Evolutionary conservation across 2,113 vertebrate species (phyloP).

Genomic region (Anhinga rufa): DNA sequence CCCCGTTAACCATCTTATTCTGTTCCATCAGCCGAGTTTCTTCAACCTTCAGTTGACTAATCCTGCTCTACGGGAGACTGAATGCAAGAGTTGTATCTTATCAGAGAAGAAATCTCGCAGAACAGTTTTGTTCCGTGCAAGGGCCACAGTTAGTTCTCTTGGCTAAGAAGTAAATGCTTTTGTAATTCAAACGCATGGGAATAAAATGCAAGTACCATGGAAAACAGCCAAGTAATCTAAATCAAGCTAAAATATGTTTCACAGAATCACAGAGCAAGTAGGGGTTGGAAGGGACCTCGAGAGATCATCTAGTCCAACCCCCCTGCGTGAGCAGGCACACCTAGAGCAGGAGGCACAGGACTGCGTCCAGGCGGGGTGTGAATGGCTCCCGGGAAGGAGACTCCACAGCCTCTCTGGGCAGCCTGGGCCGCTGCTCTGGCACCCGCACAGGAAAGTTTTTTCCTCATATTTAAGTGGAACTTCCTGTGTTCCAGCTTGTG

Average conservation of each 20-base stretch:
- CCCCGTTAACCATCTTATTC: background rate
- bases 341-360: too few relatives aligned
- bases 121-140: background rate
- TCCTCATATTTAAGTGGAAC: too few relatives aligned
- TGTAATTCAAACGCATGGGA: accelerated
- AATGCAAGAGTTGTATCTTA: background rate
- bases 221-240: background rate
- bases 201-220: background rate
- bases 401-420: too few relatives aligned
- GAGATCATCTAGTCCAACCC: too few relatives aligned
- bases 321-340: too few relatives aligned
- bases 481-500: too few relatives aligned
- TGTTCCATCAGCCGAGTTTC: background rate
- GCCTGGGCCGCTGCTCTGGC: too few relatives aligned
- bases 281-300: too few relatives aligned
- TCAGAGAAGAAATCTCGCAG: background rate
- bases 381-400: too few relatives aligned
- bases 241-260: background rate
- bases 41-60: background rate
- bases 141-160: background rate
- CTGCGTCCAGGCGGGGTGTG: too few relatives aligned
- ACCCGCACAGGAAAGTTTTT: too few relatives aligned
- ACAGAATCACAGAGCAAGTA: background rate
- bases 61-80: background rate
- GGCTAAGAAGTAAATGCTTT: background rate